Base-by-base conservation (phyloP, 2,113 vertebrate genomes). In the Pyrgilauda ruficollis region DNA sequence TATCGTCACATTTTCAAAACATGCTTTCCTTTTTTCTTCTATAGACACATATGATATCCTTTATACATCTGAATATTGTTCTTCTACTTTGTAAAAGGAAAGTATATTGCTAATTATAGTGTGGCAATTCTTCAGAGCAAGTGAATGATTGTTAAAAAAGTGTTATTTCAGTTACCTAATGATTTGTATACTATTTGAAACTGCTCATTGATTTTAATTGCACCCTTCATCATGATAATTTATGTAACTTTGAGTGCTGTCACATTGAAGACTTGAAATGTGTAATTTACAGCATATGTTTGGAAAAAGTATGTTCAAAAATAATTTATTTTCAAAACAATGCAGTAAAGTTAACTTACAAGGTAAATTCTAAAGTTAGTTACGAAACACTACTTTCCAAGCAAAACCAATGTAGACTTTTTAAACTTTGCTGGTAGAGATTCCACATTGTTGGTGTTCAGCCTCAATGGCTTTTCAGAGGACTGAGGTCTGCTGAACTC, bases 191-290 rank as follows among this genome's bases (percentile, higher is more conserved):
- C 37, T 69, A 10, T 87, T 87, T 83, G 82, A 85, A 94, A 61
- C 74, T 64, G 22, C 67, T 88, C 94, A 82, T 52, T 95, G 90
- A 83, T 94, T 94, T 96, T 94, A 95, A 94, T 94, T 95, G 62
- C 74, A 93, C 44, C 53, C 81, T 91, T 93, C 82, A 68, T 96
- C 47, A 13, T 56, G 41, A 82, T 82, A 85, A 94, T 75, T 91
- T 91, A 61, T 75, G 56, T 82, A 93, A 87, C 84, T 79, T 89
- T 27, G 80, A 82, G 58, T 68, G 27, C 62, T 79, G 82, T 91
- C 21, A 33, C 58, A 37, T 26, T 14, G 11, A 87, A 72, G 62
- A 53, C 70, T 76, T 61, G 70, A 95, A 87, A 90, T 91, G 76
- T 9, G 31, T 89, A 44, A 90, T 95, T 94, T 91, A 87, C 22